phyloP scores from a whole-genome alignment of 1,140 invertebrate genomes.

The Solenopsis fugax region DNA sequence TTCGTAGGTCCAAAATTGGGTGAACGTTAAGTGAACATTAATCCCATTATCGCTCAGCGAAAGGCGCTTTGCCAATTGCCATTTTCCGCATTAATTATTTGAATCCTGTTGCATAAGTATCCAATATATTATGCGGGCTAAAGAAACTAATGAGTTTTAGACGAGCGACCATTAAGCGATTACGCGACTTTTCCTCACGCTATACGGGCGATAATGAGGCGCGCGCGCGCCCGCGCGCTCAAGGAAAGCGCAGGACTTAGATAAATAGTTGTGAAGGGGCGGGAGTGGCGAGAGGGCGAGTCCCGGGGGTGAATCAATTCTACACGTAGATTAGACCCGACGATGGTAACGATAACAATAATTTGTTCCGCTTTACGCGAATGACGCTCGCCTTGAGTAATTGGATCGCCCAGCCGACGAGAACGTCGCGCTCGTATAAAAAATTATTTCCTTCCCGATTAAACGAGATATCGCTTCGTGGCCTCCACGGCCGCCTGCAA shows the following conservation, averaged over 20 bases:
- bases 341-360: conserved; percentile 53
- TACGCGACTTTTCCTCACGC: conserved; percentile 49
- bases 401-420: conserved; percentile 26
- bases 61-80: conserved; percentile 13
- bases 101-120: conserved; percentile 41
- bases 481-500: not conserved
- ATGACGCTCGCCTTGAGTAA: conserved; percentile 51
- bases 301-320: conserved; percentile 50
- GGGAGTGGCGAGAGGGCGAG: not conserved
- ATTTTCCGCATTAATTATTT: conserved; percentile 52
- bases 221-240: not conserved
- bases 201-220: conserved; percentile 54
- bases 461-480: not conserved
- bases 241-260: conserved; percentile 27
- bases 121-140: conserved; percentile 34
- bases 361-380: conserved; percentile 54
- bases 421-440: not conserved
- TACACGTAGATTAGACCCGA: conserved; percentile 54
- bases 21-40: conserved; percentile 25
- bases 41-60: conserved; percentile 24
- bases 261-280: conserved; percentile 44
- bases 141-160: conserved; percentile 59
- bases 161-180: conserved; percentile 53
- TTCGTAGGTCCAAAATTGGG: not conserved
- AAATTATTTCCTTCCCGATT: conserved; percentile 11